Conservation (phyloP, 2,113 vertebrate genomes). For the Ageneiosus marmoratus region DNA sequence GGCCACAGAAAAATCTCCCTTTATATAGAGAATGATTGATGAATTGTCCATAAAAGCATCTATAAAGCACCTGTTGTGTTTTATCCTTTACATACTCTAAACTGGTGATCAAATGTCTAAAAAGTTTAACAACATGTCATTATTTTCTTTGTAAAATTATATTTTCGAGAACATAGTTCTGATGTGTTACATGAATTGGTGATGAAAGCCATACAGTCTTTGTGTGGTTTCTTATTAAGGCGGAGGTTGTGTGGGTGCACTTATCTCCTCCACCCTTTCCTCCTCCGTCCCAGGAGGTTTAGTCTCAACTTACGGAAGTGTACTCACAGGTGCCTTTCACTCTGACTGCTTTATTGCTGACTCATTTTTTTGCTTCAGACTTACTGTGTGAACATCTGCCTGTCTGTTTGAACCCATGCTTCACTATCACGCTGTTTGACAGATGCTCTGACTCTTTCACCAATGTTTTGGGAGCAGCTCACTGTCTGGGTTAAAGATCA, state of each 20-base stretch:
- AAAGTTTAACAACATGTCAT: background rate
- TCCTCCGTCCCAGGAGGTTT: conserved; percentile 18
- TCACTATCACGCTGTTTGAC: conserved; percentile 22
- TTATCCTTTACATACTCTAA: background rate
- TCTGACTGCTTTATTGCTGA: conserved; percentile 35
- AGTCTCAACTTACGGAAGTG: background rate
- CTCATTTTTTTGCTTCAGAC: conserved; percentile 19
- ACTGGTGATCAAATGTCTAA: background rate
- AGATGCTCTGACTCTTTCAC: conserved; percentile 62
- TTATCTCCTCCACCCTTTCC: conserved; percentile 3
- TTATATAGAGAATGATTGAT: background rate
- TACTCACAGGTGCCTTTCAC: conserved; percentile 35
- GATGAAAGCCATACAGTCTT: background rate
- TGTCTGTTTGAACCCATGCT: conserved; percentile 30
- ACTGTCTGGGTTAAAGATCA: conserved; percentile 30
- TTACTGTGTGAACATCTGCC: conserved; percentile 15
- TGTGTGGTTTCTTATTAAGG: conserved; percentile 5
- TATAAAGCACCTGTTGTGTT: background rate
- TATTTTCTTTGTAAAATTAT: background rate
- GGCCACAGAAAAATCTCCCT: background rate
- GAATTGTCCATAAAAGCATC: background rate
- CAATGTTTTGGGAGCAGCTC: conserved; percentile 40
- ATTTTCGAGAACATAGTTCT: background rate
- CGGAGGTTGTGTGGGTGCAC: background rate
- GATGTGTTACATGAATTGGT: background rate